Percentiles rank a stretch among this genome's conserved stretches.
Evolutionary conservation across 2,113 vertebrate species (phyloP).

Genomic region (Muntiacus muntjak): DNA sequence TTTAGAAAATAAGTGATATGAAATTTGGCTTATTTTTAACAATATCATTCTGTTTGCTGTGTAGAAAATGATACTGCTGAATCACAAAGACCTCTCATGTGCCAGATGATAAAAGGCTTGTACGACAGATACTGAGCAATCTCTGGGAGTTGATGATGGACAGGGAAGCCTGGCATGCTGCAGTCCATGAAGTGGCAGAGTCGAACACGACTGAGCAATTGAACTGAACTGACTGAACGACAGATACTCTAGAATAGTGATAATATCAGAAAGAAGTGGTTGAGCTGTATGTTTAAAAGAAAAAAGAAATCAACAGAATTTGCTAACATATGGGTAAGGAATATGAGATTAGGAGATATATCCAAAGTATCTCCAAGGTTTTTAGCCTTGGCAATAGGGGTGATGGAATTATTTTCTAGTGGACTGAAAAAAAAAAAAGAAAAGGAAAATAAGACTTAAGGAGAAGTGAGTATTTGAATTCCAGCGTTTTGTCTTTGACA

Average conservation of each 20-base stretch:
- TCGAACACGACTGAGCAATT: accelerated
- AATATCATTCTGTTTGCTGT: not conserved
- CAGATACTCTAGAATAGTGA: not conserved
- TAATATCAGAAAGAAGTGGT: not conserved
- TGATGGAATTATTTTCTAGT: not conserved
- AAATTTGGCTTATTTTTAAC: not conserved
- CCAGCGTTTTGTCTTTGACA: not conserved
- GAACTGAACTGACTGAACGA: not conserved
- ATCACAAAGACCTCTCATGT: not conserved
- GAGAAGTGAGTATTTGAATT: not conserved
- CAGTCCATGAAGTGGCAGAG: not conserved
- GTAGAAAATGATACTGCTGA: not conserved
- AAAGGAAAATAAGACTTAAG: not conserved
- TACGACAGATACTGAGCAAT: no score
- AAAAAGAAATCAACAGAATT: not conserved
- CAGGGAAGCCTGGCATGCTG: not conserved
- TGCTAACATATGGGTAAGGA: not conserved
- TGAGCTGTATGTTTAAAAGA: not conserved
- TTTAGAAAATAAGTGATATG: not conserved
- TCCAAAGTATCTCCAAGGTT: not conserved
- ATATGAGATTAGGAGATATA: not conserved
- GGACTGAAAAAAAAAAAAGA: not conserved
- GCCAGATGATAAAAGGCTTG: not conserved
- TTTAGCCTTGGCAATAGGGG: not conserved
- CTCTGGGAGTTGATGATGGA: not conserved